Evolutionary conservation across 2,113 vertebrate genomes (phyloP), one percentile per base, ranked within the genome.

Genomic region (Zeus faber): DNA sequence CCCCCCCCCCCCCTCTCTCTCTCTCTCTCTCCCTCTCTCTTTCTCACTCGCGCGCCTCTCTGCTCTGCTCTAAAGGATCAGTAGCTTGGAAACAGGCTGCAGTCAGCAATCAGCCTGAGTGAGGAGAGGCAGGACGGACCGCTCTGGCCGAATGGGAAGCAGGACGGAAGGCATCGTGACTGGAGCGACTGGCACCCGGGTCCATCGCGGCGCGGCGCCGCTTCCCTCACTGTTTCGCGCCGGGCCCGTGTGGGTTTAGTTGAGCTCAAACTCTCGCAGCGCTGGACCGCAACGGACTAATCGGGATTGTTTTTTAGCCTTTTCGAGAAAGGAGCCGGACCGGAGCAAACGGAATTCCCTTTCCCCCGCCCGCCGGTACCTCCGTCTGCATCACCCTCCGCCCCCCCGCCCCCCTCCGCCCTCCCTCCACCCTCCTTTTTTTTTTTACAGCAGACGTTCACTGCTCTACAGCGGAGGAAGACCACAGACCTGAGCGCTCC

Each of bases 61-160:
- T 37, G 55, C 58, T 74, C 65, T 69, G 85, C 73, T 77, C 77
- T 49, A 49, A 74, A 81, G 75, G 86, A 86, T 88, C 72, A 67
- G 76, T 82, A 67, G 85, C 89, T 71, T 64, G 67, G 70, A 80
- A 85, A 80, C 64, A 55, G 68, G 69, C 74, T 76, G 85, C 82
- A 82, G 76, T 77, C 74, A 75, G 77, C 77, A 84, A 71, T 79
- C 71, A 78, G 59, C 67, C 63, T 82, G 62, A 72, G 49, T 67
- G 51, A 57, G 3, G 45, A 73, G 65, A 63, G 68, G 59, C 44
- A 68, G 70, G 70, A 66, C 63, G 46, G 63, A 75, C 68, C 65
- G 67, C 72, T 65, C 43, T 26, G 41, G 66, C 53, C 62, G 60
- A 62, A 74, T 54, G 53, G 52, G 46, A 72, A 52, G n/a, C n/a